These are phyloP conservation scores for Hymenopus coronatus DNA, from an alignment of 2,888 invertebrate species.

Conservation along the genomic window DNA sequence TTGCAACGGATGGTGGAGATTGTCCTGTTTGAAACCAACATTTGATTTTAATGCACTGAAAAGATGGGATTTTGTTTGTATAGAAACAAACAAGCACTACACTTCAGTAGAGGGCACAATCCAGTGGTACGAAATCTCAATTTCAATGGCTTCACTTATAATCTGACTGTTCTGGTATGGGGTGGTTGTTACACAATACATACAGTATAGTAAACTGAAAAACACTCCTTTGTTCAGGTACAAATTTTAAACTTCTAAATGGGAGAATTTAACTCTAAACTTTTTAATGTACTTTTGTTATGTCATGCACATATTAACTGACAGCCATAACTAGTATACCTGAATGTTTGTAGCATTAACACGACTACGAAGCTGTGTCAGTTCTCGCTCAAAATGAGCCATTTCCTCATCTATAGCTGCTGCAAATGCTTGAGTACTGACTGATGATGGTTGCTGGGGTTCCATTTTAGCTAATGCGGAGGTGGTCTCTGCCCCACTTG, in stretches of 20 bases:
- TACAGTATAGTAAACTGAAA: too few species aligned
- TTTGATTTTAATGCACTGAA: too few species aligned
- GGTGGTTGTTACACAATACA: too few species aligned
- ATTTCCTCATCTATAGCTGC: slow-evolving; percentile 62
- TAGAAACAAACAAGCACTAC: too few species aligned
- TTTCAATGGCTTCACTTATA: too few species aligned
- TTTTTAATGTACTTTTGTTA: neutral
- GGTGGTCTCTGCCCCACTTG: neutral
- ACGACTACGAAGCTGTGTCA: slow-evolving; percentile 58
- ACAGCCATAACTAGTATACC: slow-evolving; percentile 21
- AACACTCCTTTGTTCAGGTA: neutral
- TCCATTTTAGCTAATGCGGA: neutral
- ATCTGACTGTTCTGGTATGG: too few species aligned
- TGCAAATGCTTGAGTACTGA: neutral
- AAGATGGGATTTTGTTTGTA: too few species aligned
- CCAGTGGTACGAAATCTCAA: too few species aligned
- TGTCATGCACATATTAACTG: neutral
- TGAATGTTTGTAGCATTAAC: slow-evolving; percentile 50
- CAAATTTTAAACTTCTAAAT: neutral
- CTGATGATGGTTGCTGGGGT: neutral
- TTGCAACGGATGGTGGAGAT: too few species aligned
- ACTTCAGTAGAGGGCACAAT: too few species aligned
- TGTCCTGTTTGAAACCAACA: too few species aligned
- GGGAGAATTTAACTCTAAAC: too few species aligned
- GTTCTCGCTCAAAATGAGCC: slow-evolving; percentile 61